Evolutionary conservation across 2,797 vertebrate species (phyloP).

Genomic region (Lepus townsendii): DNA sequence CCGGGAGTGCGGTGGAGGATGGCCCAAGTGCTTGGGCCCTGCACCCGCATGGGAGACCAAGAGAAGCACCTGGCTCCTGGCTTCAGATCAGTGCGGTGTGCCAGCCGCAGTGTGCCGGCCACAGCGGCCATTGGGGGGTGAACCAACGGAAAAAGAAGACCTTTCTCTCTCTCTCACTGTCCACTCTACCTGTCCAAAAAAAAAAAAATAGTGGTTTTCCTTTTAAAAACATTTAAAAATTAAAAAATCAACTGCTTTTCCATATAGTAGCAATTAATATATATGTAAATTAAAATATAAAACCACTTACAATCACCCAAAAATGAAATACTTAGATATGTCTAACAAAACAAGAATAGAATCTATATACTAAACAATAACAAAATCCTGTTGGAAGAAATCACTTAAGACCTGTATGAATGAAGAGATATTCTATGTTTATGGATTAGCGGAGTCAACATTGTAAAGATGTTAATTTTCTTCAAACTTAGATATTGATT

Average conservation of each 20-base stretch:
- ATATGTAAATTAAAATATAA: background rate
- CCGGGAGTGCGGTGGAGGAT: no score
- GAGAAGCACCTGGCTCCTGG: no score
- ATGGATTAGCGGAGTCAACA: background rate
- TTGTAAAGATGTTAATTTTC: background rate
- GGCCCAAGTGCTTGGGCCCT: no score
- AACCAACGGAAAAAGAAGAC: no score
- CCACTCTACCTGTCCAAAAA: no score
- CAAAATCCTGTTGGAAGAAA: background rate
- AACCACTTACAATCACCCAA: background rate
- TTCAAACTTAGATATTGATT: background rate
- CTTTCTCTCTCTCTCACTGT: no score
- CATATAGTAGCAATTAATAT: background rate
- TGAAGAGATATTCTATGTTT: background rate
- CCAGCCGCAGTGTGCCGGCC: no score
- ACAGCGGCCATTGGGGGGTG: no score
- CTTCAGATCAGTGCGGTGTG: no score
- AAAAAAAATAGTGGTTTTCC: no score
- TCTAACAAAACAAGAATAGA: background rate
- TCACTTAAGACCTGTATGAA: background rate
- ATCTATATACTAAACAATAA: background rate
- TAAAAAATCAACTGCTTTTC: background rate
- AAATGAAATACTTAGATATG: background rate
- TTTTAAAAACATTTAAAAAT: no score
- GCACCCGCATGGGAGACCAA: no score